Conservation (phyloP, 2,797 vertebrate genomes). For the Sebastes elongatus region DNA sequence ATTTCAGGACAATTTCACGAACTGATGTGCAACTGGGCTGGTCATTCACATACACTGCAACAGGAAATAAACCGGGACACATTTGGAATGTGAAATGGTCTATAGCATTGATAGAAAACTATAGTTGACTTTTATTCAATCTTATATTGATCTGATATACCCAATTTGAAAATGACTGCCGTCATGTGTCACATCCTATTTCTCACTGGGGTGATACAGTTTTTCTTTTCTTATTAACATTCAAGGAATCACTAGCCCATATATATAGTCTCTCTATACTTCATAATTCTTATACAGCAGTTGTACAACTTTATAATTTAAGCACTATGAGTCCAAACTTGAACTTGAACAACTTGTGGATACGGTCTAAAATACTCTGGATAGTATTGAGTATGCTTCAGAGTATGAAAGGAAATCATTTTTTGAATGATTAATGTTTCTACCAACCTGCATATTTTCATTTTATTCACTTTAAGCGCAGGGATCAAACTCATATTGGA, state of each 20-base stretch:
- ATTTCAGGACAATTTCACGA: not conserved
- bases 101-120: not conserved
- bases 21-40: not conserved
- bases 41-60: not conserved
- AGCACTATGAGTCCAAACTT: not conserved
- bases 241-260: not conserved
- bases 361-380: not conserved
- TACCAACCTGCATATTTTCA: not conserved
- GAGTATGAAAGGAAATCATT: not conserved
- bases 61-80: not conserved
- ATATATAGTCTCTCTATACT: not conserved
- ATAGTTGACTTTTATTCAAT: slow-evolving; percentile 7
- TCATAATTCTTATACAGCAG: not conserved
- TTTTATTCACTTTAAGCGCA: not conserved
- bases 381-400: not conserved
- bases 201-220: not conserved
- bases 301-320: not conserved
- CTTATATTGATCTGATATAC: not conserved
- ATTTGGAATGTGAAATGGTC: not conserved
- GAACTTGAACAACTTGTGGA: not conserved
- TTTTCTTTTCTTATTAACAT: not conserved
- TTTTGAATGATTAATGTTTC: not conserved
- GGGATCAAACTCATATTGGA: not conserved
- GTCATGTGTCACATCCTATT: not conserved
- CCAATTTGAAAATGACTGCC: not conserved